These are phyloP conservation scores for Drosophila kokeensis DNA, from an alignment of 2,888 invertebrate genomes.

Conservation along the genomic window DNA sequence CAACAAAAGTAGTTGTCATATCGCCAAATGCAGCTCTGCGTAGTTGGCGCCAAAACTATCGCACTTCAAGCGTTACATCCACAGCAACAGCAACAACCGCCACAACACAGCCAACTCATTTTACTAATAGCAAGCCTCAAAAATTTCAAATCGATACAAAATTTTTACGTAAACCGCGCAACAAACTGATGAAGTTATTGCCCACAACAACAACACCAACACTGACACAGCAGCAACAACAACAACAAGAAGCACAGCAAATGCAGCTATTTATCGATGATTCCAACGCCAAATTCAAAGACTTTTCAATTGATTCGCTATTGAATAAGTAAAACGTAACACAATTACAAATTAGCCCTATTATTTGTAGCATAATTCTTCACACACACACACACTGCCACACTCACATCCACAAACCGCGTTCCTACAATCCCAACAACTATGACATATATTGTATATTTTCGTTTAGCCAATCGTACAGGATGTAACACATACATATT, in stretches of 20 bases:
- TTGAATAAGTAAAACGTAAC: conserved; percentile 76
- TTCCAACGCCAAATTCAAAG: conserved; percentile 85
- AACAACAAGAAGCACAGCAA: conserved; percentile 29
- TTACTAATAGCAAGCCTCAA: conserved; percentile 58
- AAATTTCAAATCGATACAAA: conserved; percentile 84
- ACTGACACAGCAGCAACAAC: conserved; percentile 37
- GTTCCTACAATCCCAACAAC: conserved; percentile 60
- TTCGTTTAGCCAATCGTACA: conserved; percentile 70
- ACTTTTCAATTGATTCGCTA: conserved; percentile 85
- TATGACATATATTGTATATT: conserved; percentile 31
- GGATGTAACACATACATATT: conserved; percentile 32
- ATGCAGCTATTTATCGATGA: conserved; percentile 77
- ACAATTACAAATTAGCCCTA: conserved; percentile 52
- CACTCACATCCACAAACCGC: conserved; percentile 51
- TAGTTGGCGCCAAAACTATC: conserved; percentile 60
- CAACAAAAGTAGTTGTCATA: not conserved
- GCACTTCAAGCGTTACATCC: conserved; percentile 15
- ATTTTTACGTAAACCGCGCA: conserved; percentile 82
- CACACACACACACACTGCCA: conserved; percentile 11
- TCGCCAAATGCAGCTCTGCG: conserved; percentile 53
- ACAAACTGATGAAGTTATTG: conserved; percentile 70
- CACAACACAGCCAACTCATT: conserved; percentile 31
- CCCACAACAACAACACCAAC: conserved; percentile 46
- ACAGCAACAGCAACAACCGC: conserved; percentile 11
- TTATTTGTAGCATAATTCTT: conserved; percentile 69